Conservation (phyloP, 37 sponge, comb jelly and placozoan genomes). For the Diacarnus erythraeanus region DNA sequence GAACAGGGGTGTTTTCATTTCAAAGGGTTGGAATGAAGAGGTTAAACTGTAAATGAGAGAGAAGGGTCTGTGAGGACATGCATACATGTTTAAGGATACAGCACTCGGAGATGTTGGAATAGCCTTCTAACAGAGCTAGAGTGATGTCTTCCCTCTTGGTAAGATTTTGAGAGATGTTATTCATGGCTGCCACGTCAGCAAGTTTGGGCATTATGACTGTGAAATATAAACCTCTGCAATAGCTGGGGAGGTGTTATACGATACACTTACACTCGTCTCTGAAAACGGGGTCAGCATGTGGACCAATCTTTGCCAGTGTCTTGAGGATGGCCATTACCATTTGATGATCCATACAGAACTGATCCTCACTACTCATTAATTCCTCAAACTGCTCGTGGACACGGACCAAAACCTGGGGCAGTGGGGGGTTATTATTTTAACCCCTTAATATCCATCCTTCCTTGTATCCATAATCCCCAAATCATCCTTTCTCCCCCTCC, state of each 20-base stretch:
- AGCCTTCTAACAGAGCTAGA: constrained; percentile 62
- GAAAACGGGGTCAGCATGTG: constrained; percentile 83
- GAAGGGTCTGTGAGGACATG: too few relatives aligned
- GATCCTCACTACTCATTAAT: constrained; percentile 53
- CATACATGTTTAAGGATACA: too few relatives aligned
- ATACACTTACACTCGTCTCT: constrained; percentile 81
- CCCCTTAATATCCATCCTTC: too few relatives aligned
- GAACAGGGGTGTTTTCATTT: neutral
- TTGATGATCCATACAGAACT: constrained; percentile 46
- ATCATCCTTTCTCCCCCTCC: too few relatives aligned
- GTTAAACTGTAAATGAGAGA: too few relatives aligned
- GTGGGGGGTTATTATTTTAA: neutral
- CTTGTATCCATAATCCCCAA: too few relatives aligned
- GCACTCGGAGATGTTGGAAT: constrained; percentile 76
- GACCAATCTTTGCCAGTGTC: constrained; percentile 75
- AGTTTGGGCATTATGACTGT: constrained; percentile 82
- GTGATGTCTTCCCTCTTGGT: constrained; percentile 70
- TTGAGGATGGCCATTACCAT: constrained; percentile 61
- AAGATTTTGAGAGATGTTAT: constrained; percentile 47
- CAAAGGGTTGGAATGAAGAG: too few relatives aligned
- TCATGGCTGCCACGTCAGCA: constrained; percentile 26
- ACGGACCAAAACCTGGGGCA: constrained; percentile 29
- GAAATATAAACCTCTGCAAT: neutral
- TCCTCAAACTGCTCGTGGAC: constrained; percentile 71
- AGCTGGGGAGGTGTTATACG: neutral